These are phyloP conservation scores for Ispidina picta DNA, from an alignment of 2,797 vertebrate genomes.

Conservation along the genomic window DNA sequence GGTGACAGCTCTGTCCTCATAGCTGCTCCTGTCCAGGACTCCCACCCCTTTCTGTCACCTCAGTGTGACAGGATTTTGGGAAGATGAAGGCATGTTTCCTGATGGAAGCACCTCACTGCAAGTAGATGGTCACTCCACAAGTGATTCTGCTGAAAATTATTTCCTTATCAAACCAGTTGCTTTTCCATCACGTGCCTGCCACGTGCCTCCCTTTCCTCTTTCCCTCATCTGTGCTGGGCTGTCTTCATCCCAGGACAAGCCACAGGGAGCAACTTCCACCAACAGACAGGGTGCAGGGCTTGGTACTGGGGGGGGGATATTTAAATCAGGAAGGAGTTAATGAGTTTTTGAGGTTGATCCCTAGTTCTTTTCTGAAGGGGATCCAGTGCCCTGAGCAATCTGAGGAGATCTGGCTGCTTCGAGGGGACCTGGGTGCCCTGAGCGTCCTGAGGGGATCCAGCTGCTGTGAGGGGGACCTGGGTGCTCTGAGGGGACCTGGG, in stretches of 20 bases:
- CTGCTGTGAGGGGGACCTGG: background rate
- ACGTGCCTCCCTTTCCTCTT: background rate
- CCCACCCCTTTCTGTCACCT: background rate
- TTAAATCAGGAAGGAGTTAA: background rate
- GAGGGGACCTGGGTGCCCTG: background rate
- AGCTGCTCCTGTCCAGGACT: background rate
- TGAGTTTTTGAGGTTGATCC: background rate
- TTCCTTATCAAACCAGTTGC: background rate
- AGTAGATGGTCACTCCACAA: background rate
- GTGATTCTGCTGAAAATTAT: fast-evolving
- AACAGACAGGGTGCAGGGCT: fast-evolving
- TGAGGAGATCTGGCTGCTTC: background rate
- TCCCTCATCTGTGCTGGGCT: fast-evolving
- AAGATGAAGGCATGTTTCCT: background rate
- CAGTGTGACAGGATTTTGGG: fast-evolving
- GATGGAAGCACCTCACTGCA: background rate
- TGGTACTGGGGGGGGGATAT: too few relatives aligned
- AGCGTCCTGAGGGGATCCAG: background rate
- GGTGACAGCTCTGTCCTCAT: fast-evolving
- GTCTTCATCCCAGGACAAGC: background rate
- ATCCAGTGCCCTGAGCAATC: too few relatives aligned
- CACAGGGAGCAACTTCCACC: background rate
- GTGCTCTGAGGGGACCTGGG: background rate
- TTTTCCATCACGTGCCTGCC: background rate
- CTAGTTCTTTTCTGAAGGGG: background rate